A percentile compares a stretch with the other conserved stretches of the same genome.
Conservation (phyloP, 35 echinoderm and acorn worm genomes). For the Apostichopus japonicus region DNA sequence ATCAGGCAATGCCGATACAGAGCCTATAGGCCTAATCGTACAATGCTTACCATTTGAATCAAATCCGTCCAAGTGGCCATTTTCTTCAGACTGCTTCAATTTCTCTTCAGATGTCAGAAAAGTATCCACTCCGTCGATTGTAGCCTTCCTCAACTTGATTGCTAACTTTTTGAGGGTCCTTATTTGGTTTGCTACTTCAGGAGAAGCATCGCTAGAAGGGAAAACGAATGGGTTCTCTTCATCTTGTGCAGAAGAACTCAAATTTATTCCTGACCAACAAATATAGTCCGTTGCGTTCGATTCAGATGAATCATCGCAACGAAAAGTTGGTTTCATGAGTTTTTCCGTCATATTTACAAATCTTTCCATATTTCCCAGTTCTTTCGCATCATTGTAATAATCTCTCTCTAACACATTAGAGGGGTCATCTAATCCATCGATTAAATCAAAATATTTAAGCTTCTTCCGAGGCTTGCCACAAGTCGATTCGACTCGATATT, state of each 20-base stretch:
- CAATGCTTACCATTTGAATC: neutral
- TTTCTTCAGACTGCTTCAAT: neutral
- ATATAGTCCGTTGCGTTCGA: neutral
- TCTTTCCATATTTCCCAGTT: neutral
- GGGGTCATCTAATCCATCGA: neutral
- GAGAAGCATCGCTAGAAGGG: neutral
- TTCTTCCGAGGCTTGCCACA: neutral
- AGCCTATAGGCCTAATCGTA: neutral
- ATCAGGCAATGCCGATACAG: neutral
- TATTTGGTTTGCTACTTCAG: neutral
- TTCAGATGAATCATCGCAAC: neutral
- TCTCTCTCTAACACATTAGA: neutral
- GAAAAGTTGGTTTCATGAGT: neutral
- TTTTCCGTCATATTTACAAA: neutral
- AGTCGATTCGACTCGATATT: neutral
- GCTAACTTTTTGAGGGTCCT: neutral
- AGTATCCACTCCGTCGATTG: neutral
- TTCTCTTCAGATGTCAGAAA: neutral
- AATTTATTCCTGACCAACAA: slow-evolving; percentile 4
- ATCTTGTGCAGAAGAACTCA: neutral
- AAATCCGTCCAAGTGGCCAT: neutral
- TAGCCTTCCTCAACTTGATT: neutral
- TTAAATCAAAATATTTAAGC: neutral
- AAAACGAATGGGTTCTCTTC: too few relatives aligned
- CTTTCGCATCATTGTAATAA: neutral